phyloP scores from a whole-genome alignment of 2,113 vertebrate genomes.

The Platysternon megacephalum region DNA sequence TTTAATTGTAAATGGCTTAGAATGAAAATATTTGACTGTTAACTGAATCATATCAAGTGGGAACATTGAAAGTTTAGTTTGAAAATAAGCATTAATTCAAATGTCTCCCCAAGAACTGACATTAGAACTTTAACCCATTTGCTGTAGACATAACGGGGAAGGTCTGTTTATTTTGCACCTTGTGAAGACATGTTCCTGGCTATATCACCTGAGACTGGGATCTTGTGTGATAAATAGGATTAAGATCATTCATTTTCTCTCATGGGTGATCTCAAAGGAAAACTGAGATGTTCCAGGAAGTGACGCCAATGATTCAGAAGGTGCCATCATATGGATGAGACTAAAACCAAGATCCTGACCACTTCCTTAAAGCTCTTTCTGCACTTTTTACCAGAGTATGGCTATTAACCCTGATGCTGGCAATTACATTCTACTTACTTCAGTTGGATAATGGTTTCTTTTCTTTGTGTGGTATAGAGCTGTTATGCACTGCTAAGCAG shows the following conservation, averaged over 20 bases:
- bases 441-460: background rate
- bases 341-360: background rate
- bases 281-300: background rate
- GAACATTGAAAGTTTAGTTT: constrained; percentile 56
- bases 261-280: background rate
- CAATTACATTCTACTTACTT: background rate
- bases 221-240: background rate
- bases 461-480: background rate
- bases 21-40: constrained; percentile 79
- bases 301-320: background rate
- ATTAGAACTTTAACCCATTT: constrained; percentile 28
- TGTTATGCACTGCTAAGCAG: background rate
- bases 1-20: constrained; percentile 75
- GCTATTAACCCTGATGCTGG: background rate
- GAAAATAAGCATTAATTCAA: constrained; percentile 60
- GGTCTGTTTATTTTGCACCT: constrained; percentile 4
- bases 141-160: constrained; percentile 30
- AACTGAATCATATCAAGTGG: constrained; percentile 75
- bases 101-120: constrained; percentile 35
- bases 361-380: background rate
- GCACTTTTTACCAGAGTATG: background rate
- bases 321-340: background rate
- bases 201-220: background rate
- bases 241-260: background rate
- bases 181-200: background rate